phyloP scores from a whole-genome alignment of 92 coral and sea anemone genomes.

The Chrysogorgia sp. region DNA sequence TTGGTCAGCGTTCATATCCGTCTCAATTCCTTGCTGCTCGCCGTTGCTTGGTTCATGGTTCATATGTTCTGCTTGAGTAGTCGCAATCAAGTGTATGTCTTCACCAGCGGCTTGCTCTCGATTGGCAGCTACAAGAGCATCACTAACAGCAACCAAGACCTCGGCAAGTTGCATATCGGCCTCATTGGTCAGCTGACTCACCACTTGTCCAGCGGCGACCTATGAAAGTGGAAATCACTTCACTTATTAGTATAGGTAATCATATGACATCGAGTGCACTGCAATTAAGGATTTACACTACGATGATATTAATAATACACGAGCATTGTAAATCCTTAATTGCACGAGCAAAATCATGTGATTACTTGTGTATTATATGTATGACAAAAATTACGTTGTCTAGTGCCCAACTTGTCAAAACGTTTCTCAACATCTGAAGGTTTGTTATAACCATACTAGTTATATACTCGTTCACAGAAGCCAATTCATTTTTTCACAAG shows the following conservation, averaged over 20 bases:
- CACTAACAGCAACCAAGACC: constrained; percentile 97
- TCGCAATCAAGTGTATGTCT: constrained; percentile 3
- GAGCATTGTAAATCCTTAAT: too few relatives aligned
- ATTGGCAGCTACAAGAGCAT: constrained; percentile 79
- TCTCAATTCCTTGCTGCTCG: constrained; percentile 37
- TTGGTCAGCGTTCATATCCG: constrained; percentile 40
- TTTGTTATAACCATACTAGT: too few relatives aligned
- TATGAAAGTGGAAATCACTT: background rate
- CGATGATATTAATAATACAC: too few relatives aligned
- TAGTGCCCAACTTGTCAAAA: too few relatives aligned
- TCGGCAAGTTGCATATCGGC: constrained; percentile 98
- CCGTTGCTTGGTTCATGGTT: background rate
- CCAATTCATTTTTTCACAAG: too few relatives aligned
- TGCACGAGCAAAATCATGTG: too few relatives aligned
- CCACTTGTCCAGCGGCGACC: constrained; percentile 41
- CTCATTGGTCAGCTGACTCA: constrained; percentile 87
- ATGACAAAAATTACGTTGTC: too few relatives aligned
- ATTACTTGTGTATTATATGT: too few relatives aligned
- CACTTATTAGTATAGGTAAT: background rate
- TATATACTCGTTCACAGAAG: too few relatives aligned
- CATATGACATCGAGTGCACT: too few relatives aligned
- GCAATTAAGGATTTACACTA: too few relatives aligned
- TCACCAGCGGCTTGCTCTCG: constrained; percentile 10
- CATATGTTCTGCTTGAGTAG: background rate
- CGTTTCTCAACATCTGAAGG: too few relatives aligned